phyloP scores from a whole-genome alignment of 2,888 invertebrate species.

The Cerceris ruficornis region DNA sequence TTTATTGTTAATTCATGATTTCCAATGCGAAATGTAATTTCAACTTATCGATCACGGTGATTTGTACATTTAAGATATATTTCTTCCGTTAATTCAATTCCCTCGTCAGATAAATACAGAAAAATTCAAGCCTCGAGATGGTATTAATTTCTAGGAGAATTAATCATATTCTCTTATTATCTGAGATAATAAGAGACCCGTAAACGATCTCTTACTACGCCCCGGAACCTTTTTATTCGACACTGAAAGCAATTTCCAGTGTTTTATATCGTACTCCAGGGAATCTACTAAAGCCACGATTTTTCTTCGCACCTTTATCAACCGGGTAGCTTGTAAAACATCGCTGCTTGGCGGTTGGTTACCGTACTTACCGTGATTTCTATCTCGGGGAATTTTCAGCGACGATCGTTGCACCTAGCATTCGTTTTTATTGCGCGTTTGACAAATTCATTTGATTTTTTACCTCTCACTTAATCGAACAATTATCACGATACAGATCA shows the following conservation, averaged over 20 bases:
- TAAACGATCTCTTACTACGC: constrained; percentile 36
- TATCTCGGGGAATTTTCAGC: too few relatives aligned
- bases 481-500: too few relatives aligned
- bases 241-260: constrained; percentile 63
- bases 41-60: too few relatives aligned
- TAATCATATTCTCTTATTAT: constrained; percentile 31
- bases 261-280: constrained; percentile 67
- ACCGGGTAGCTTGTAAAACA: constrained; percentile 33
- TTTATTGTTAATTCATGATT: too few relatives aligned
- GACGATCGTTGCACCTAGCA: too few relatives aligned
- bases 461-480: too few relatives aligned
- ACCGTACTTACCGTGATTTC: too few relatives aligned
- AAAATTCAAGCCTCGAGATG: neutral
- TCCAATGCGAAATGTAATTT: too few relatives aligned
- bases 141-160: constrained; percentile 38
- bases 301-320: constrained; percentile 63
- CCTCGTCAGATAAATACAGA: neutral
- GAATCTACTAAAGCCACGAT: constrained; percentile 64
- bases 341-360: neutral
- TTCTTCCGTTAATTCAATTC: neutral
- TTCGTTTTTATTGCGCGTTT: too few relatives aligned
- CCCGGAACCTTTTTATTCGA: constrained; percentile 41
- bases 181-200: constrained; percentile 31
- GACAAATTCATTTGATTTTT: too few relatives aligned
- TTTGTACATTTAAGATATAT: too few relatives aligned